Base-by-base conservation (phyloP, 2,113 vertebrate species). In the Panthera uncia region DNA sequence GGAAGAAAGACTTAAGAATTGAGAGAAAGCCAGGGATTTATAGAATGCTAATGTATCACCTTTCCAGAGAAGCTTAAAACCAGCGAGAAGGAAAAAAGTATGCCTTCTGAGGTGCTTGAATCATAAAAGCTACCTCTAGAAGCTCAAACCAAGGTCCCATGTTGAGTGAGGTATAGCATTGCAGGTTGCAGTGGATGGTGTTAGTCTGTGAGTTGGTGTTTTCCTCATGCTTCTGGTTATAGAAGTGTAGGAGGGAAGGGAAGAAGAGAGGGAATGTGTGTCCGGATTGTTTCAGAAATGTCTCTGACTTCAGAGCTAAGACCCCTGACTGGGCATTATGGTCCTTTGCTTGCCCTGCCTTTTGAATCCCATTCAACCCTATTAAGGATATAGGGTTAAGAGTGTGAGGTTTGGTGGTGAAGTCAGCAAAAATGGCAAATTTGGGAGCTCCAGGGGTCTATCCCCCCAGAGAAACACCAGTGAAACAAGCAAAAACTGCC, bases 11-110 rank as follows among this genome's bases (percentile, higher is more conserved):
- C 27, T 91, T 95, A 68, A 84, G 57, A 85, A 33, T 52, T 92
- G 65, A 71, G 36, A 97, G 91, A 86, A 36, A 97, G 7, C 61
- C 33, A 61, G 21, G 41, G 61, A 88, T 91, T 89, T 92, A 80
- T 41, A 66, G 33, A 81, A 61, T 84, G 4, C 3, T 91, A 89
- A 45, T 57, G 8, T 9, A 6, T 83, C 48, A 73, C 19, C 33
- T 82, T 87, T 73, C 66, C 41, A 69, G 29, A 88, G 14, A 94
- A 88, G 8, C 29, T 33, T 76, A 73, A 63, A 38, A 29, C 84
- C 31, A 96, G 19, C 5, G 5, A 88, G 11, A 27, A 79, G 21
- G n/a, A 65, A 76, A 25, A 41, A 92, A 82, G 7, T 41, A 0
- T 79, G 19, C 31, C 71, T 89, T 91, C 11, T 23, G 18, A 80